Evolutionary conservation across 23 tunicate genomes (phyloP).

Genomic region (Halocynthia aurantium): DNA sequence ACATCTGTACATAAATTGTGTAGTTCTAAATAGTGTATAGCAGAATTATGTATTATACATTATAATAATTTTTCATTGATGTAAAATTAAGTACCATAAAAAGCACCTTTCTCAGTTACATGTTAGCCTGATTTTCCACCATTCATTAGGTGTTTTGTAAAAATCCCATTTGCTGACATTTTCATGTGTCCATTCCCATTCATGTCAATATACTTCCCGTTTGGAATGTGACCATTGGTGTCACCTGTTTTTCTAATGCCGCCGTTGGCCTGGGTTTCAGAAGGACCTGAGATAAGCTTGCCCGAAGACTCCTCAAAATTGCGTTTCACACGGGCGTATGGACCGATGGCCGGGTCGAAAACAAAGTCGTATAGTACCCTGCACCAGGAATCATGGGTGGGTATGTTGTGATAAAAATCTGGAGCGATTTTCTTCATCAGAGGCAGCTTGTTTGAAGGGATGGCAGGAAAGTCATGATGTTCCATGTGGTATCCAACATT

Average conservation of each 20-base stretch:
- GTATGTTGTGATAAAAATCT: slow-evolving; percentile 91
- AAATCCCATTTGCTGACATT: not conserved
- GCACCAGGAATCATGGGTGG: slow-evolving; percentile 87
- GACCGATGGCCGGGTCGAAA: slow-evolving; percentile 91
- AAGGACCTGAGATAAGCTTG: not conserved
- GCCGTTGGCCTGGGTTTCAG: not conserved
- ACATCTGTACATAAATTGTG: too few species aligned
- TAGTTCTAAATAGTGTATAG: too few species aligned
- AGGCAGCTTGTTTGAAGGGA: slow-evolving; percentile 84
- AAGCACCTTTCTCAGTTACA: not conserved
- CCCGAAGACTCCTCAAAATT: slow-evolving; percentile 15
- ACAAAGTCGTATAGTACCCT: slow-evolving; percentile 88
- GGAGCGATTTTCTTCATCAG: slow-evolving; percentile 95
- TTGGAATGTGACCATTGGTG: not conserved
- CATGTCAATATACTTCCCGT: not conserved
- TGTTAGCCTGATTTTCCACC: not conserved
- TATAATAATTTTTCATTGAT: too few species aligned
- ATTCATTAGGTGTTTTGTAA: not conserved
- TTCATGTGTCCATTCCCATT: not conserved
- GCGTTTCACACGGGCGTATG: slow-evolving; percentile 72
- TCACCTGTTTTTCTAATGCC: not conserved
- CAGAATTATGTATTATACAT: too few species aligned
- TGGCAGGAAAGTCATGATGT: slow-evolving; percentile 97
- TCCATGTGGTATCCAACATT: slow-evolving; percentile 98
- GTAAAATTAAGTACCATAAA: too few species aligned